phyloP scores from a whole-genome alignment of 2,797 vertebrate genomes.

The Ptychadena robeensis region DNA sequence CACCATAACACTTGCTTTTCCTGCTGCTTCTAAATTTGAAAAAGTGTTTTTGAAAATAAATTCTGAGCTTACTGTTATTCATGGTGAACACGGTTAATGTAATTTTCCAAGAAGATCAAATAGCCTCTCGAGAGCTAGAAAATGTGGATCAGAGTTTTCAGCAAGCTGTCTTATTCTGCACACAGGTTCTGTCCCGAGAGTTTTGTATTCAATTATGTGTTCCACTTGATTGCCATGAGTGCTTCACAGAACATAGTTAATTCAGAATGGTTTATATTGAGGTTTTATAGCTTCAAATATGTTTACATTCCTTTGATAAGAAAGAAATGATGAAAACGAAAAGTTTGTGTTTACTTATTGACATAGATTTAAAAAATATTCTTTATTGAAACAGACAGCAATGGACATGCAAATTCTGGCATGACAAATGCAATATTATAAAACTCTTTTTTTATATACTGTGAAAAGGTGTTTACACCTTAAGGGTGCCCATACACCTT shows the following conservation, averaged over 20 bases:
- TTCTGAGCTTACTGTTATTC: constrained; percentile 38
- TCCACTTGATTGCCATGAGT: constrained; percentile 55
- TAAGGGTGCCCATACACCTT: too few relatives aligned
- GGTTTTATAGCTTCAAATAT: constrained; percentile 27
- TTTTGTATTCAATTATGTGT: constrained; percentile 57
- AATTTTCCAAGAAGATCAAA: constrained; percentile 48
- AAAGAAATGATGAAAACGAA: not conserved
- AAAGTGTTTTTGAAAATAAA: constrained; percentile 25
- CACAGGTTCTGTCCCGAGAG: constrained; percentile 52
- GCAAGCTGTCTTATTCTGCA: constrained; percentile 52
- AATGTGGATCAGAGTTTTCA: constrained; percentile 46
- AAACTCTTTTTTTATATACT: too few relatives aligned
- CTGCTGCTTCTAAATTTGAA: not conserved
- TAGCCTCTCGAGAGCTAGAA: constrained; percentile 19
- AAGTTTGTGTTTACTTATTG: not conserved
- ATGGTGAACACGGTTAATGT: constrained; percentile 41
- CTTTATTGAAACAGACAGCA: too few relatives aligned
- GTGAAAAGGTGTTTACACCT: too few relatives aligned
- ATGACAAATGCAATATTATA: too few relatives aligned
- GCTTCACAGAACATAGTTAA: constrained; percentile 45
- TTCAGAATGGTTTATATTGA: constrained; percentile 35
- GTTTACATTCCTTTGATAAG: constrained; percentile 24
- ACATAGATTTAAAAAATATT: not conserved
- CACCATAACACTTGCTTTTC: constrained; percentile 8
- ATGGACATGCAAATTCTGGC: too few relatives aligned